Evolutionary conservation across 2,888 invertebrate species (phyloP), one percentile per base, ranked within the genome.

Genomic region (Tromatobia lineatoria): DNA sequence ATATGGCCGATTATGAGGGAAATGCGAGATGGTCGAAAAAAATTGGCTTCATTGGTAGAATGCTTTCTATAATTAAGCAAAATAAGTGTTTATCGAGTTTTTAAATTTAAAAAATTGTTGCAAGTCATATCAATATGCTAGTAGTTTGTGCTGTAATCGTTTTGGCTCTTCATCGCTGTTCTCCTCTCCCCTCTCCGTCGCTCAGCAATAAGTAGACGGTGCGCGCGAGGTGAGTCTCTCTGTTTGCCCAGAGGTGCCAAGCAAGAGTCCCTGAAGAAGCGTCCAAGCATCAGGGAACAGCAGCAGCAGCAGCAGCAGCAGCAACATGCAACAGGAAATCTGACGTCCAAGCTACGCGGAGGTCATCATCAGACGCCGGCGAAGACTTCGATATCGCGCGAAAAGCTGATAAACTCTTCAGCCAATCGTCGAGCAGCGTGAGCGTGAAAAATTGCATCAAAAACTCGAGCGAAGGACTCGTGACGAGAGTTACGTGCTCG

Each of bases 221-320:
- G 88, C 88, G 87, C 88, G 89, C 88, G 89, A 87, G 88, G 88
- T 88, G 87, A 86, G 83, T 82, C 86, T 87, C 80, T 90, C 83
- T 91, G 87, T 90, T 90, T 88, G 85, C 86, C 83, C 90, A 93
- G 93, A 88, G 93, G 93, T 88, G 93, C 93, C 90, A 93, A 93
- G 90, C 92, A 93, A 88, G 93, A 93, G 85, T 90, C 92, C 11
- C 81, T 93, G 87, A 92, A 91, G 87, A 92, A 93, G 86, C 89
- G 91, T 79, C 90, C 89, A 64, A 50, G 66, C 42, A 84, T 66
- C 70, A 89, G 87, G 81, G 87, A 90, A 45, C 91, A 91, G 34
- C 88, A 89, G 15, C 79, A 64, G 34, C 88, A 89, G 15, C 79
- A 64, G 57, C 15, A 61, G 69, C 67, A 69, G 38, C 75, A 59